Conservation (phyloP, 2,113 vertebrate genomes). For the Phocoena sinus region DNA sequence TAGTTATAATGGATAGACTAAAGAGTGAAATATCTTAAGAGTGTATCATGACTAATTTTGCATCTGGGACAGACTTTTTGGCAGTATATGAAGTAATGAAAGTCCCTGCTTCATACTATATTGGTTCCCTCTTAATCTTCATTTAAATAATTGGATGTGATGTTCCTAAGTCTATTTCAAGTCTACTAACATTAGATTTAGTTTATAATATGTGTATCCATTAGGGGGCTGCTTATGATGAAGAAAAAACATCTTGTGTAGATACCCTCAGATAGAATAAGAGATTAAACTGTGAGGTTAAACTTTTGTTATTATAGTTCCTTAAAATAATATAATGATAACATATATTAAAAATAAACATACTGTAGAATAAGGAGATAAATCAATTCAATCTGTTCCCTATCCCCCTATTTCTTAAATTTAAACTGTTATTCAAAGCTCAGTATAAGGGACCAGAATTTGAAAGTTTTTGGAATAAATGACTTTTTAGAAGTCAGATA, state of each 20-base stretch:
- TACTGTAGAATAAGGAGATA: not conserved
- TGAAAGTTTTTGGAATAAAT: not conserved
- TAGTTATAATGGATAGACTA: constrained; percentile 39
- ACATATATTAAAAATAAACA: not conserved
- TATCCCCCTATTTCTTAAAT: not conserved
- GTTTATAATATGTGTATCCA: not conserved
- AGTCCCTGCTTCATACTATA: not conserved
- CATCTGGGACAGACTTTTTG: constrained; percentile 33
- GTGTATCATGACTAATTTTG: constrained; percentile 54
- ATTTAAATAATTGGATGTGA: constrained; percentile 15
- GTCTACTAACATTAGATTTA: not conserved
- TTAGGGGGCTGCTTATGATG: not conserved
- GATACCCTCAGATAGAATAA: not conserved
- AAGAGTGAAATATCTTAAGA: constrained; percentile 48
- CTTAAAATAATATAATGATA: not conserved
- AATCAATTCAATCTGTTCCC: not conserved
- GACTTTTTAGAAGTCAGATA: not conserved
- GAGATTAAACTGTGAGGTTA: not conserved
- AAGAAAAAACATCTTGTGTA: not conserved
- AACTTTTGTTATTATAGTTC: not conserved
- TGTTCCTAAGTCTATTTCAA: not conserved
- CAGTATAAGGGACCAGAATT: not conserved
- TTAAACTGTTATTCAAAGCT: not conserved
- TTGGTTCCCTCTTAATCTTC: constrained; percentile 2
- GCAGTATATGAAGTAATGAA: constrained; percentile 20